Base-by-base conservation (phyloP, 1,140 invertebrate genomes). In the Camponotus pennsylvanicus region DNA sequence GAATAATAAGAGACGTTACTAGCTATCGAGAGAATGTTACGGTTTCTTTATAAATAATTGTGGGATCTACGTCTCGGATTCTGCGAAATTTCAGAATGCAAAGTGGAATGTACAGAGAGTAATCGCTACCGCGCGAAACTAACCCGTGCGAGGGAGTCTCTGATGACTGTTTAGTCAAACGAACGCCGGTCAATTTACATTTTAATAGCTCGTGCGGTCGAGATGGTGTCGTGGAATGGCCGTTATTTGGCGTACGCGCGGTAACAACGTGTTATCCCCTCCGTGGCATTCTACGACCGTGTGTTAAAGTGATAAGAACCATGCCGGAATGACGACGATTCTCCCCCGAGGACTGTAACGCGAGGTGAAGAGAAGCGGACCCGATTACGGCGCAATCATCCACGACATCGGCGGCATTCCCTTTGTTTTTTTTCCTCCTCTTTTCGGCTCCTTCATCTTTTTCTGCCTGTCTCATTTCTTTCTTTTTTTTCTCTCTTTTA, bases 111-210 rank as follows among this genome's bases (percentile, higher is more conserved):
- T 34, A 32, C 66, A 1, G 18, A 82, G 52, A 82, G 21, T 73
- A 69, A 82, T 71, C 79, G 69, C 27, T 45, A 75, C 79, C n/a
- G 40, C 27, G 18, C 79, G 27, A 83, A 52, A 49, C 18, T 61
- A 83, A 63, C 55, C 45, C 45, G 40, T 57, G 32, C 45, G n/a
- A 69, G 73, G 52, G 42, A 32, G 77, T 88, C 91, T 82, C 92
- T 57, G 82, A 79, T 88, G 92, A 92, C 93, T 94, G 88, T 94
- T 93, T 93, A 92, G 92, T 94, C 90, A 92, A 94, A 93, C 92
- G 93, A 93, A 93, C 87, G 88, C 82, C 83, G 90, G 88, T 92
- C 91, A 89, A 94, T 95, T 94, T 95, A 94, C 93, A 95, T 94
- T 94, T 93, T 86, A 90, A 91, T 92, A 90, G 91, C 91, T 82